Conservation (phyloP, 2,888 invertebrate species). For the Endotricha flammealis region DNA sequence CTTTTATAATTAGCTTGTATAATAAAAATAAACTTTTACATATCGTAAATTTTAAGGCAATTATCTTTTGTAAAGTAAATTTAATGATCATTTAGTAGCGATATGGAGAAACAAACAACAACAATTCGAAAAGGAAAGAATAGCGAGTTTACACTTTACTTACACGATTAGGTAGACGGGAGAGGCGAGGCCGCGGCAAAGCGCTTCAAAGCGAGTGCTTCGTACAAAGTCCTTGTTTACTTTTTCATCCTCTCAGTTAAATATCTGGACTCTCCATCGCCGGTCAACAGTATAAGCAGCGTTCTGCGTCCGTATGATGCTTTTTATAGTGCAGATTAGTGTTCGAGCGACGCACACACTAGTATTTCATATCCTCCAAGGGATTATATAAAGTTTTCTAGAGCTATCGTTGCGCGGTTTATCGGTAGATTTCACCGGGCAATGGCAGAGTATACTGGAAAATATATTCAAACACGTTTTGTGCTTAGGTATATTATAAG, state of each 20-base stretch:
- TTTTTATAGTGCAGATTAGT: constrained; percentile 56
- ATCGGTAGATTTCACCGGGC: constrained; percentile 29
- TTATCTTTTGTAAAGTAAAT: no score
- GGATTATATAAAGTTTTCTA: constrained; percentile 54
- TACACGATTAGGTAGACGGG: constrained; percentile 41
- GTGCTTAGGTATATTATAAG: neutral
- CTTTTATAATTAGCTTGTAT: no score
- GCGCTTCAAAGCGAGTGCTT: constrained; percentile 31
- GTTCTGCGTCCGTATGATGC: constrained; percentile 35
- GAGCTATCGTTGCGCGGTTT: constrained; percentile 31
- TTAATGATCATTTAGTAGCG: no score
- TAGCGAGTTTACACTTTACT: constrained; percentile 43
- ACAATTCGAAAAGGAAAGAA: constrained; percentile 30
- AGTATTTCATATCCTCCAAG: constrained; percentile 47
- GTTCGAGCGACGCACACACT: constrained; percentile 39
- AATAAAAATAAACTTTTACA: no score
- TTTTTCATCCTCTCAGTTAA: constrained; percentile 49
- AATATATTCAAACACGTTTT: constrained; percentile 10
- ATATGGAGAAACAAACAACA: no score
- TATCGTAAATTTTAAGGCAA: no score
- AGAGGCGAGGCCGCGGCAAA: constrained; percentile 23
- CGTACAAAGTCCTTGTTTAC: constrained; percentile 50
- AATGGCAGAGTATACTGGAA: constrained; percentile 23
- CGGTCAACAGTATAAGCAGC: constrained; percentile 51
- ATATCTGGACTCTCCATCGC: constrained; percentile 55